phyloP scores from a whole-genome alignment of 2,888 invertebrate genomes.

The Dryadula phaetusa region DNA sequence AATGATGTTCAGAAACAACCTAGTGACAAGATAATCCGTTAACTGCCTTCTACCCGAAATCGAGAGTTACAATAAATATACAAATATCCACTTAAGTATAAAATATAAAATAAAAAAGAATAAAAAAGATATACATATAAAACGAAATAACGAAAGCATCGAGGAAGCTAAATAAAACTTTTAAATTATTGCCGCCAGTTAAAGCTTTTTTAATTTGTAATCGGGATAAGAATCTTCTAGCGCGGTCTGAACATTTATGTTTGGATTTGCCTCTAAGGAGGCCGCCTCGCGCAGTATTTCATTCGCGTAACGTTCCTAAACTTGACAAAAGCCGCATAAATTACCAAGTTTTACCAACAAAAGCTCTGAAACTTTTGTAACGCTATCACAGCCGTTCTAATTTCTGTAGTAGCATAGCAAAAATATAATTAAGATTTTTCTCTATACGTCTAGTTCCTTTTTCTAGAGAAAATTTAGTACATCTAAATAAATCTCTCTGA shows the following conservation, averaged over 20 bases:
- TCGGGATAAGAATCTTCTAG: conserved; percentile 22
- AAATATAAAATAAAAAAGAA: background rate
- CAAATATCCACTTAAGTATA: too few species aligned
- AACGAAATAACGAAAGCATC: too few species aligned
- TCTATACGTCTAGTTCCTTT: too few species aligned
- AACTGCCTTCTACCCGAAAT: too few species aligned
- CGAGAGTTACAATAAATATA: too few species aligned
- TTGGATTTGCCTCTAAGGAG: conserved; percentile 44
- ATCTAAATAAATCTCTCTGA: too few species aligned
- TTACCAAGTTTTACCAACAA: conserved; percentile 54
- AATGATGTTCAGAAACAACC: too few species aligned
- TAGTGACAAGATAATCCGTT: too few species aligned
- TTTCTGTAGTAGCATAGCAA: background rate
- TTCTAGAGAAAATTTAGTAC: too few species aligned
- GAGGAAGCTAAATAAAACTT: conserved; percentile 6
- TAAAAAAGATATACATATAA: background rate
- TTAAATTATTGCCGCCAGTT: background rate
- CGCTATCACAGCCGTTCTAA: conserved; percentile 49
- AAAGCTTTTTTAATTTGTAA: conserved; percentile 24
- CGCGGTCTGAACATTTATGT: conserved; percentile 32
- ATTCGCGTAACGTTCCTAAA: conserved; percentile 47
- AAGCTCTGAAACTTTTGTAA: conserved; percentile 57
- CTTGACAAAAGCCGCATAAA: conserved; percentile 58
- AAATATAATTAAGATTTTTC: conserved; percentile 1
- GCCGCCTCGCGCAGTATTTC: conserved; percentile 40